These are phyloP conservation scores for Upupa epops DNA, from an alignment of 2,113 vertebrate genomes.

Conservation along the genomic window DNA sequence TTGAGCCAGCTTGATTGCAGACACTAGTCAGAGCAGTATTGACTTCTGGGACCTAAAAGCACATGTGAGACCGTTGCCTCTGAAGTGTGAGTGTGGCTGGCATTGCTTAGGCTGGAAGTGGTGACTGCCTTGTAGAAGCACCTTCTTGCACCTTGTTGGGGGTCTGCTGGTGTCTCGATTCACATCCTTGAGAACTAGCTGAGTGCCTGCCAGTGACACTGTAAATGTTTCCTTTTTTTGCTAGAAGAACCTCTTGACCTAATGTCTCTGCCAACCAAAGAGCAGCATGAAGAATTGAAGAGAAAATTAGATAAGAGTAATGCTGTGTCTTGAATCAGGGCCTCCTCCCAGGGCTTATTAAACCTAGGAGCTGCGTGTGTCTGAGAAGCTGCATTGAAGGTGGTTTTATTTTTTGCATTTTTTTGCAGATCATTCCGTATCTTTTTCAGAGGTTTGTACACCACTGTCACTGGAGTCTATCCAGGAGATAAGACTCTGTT, in stretches of 20 bases:
- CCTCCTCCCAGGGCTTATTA: not conserved
- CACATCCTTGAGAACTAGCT: not conserved
- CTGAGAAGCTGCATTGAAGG: not conserved
- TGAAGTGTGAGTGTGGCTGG: not conserved
- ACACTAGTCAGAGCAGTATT: not conserved
- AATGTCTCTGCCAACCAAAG: slow-evolving; percentile 94
- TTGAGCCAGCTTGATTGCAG: not conserved
- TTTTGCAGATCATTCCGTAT: not conserved
- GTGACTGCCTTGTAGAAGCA: not conserved
- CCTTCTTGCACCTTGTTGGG: not conserved
- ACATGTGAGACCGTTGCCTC: not conserved
- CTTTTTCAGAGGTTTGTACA: not conserved
- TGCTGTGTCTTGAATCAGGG: too few relatives aligned
- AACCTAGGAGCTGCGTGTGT: not conserved
- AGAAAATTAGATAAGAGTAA: too few relatives aligned
- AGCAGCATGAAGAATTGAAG: slow-evolving; percentile 91
- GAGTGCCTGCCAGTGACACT: not conserved
- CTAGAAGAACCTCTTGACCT: slow-evolving; percentile 93
- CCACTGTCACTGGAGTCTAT: not conserved
- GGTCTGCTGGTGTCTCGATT: not conserved
- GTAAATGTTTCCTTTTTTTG: not conserved
- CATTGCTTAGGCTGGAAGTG: too few relatives aligned
- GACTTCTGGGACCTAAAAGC: not conserved
- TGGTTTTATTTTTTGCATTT: not conserved
- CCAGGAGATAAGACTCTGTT: not conserved